phyloP scores from a whole-genome alignment of 2,797 vertebrate genomes.

The Spheniscus humboldti region DNA sequence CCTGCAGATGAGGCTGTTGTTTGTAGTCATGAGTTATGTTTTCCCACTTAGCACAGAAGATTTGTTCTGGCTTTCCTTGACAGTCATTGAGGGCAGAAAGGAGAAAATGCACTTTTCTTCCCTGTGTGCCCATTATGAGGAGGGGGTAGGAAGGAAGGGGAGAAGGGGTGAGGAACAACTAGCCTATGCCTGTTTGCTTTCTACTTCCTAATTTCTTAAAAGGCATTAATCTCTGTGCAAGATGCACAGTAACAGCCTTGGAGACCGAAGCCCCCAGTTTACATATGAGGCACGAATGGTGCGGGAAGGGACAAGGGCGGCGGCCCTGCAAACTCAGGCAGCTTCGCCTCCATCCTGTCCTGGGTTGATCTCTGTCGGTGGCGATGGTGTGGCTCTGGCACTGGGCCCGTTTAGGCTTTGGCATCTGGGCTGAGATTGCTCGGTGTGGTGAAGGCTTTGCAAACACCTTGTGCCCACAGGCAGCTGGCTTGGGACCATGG shows the following conservation, averaged over 20 bases:
- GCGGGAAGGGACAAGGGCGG: neutral
- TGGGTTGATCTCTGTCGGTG: neutral
- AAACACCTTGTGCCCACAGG: neutral
- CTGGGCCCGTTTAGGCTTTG: neutral
- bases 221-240: neutral
- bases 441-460: neutral
- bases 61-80: neutral
- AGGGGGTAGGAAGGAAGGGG: neutral
- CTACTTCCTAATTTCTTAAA: neutral
- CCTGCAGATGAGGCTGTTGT: neutral
- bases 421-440: neutral
- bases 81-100: neutral
- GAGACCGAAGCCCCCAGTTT: neutral
- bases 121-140: neutral
- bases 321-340: neutral
- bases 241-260: neutral
- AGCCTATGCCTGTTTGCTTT: neutral
- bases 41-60: neutral
- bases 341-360: neutral
- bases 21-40: neutral
- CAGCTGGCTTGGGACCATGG: accelerated
- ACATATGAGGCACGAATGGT: accelerated
- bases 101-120: neutral
- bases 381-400: neutral
- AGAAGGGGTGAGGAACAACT: neutral